Evolutionary conservation across 2,888 invertebrate genomes (phyloP).

Genomic region (Pardosa pseudoannulata): DNA sequence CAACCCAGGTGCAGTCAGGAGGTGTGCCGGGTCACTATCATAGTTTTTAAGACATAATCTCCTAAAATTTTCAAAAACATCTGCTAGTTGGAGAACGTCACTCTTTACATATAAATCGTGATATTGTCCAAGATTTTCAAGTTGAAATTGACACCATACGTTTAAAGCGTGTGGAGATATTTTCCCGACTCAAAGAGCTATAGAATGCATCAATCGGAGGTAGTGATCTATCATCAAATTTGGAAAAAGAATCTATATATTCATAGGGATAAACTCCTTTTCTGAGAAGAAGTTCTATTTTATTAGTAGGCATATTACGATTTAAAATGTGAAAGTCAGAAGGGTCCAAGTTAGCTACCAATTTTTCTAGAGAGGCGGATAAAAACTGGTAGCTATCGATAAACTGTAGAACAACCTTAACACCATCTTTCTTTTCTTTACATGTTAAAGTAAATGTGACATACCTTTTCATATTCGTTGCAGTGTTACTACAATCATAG

Average conservation of each 20-base stretch:
- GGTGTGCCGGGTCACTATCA: constrained; percentile 73
- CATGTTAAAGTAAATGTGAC: neutral
- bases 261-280: too few relatives aligned
- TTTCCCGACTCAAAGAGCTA: neutral
- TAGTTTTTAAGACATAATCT: constrained; percentile 73
- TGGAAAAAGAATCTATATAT: too few relatives aligned
- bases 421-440: neutral
- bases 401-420: neutral
- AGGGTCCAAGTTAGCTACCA: neutral
- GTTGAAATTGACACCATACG: constrained; percentile 23
- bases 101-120: constrained; percentile 74
- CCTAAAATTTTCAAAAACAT: constrained; percentile 75
- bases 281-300: too few relatives aligned
- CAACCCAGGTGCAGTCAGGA: constrained; percentile 74
- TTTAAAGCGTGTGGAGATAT: constrained; percentile 2
- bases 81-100: constrained; percentile 74
- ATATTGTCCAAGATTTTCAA: constrained; percentile 74
- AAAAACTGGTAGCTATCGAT: neutral
- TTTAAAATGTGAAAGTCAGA: neutral
- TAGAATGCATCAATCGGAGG: neutral
- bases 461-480: neutral
- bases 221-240: neutral
- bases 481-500: neutral
- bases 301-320: too few relatives aligned
- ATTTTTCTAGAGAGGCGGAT: neutral